Evolutionary conservation across 2,888 invertebrate genomes (phyloP).

Genomic region (Drosophila prostipennis): DNA sequence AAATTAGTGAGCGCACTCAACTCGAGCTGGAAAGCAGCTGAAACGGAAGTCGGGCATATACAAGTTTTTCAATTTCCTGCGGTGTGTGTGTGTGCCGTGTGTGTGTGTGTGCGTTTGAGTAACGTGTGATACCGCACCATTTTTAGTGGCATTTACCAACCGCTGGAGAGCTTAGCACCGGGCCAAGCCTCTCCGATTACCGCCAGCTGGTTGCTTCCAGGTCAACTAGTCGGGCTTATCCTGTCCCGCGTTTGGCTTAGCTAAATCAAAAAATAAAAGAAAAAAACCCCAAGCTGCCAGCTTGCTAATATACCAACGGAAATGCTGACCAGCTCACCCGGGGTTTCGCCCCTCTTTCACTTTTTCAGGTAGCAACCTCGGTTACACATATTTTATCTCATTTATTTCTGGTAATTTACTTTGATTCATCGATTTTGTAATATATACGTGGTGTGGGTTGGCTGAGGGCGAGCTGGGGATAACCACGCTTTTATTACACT

Average conservation of each 20-base stretch:
- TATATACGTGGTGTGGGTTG: slow-evolving; percentile 47
- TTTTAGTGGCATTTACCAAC: slow-evolving; percentile 48
- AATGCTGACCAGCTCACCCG: slow-evolving; percentile 15
- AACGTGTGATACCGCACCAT: slow-evolving; percentile 39
- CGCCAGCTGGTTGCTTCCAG: slow-evolving; percentile 17
- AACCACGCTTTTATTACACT: slow-evolving; percentile 38
- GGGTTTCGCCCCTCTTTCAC: background rate
- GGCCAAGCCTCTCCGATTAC: slow-evolving; percentile 27
- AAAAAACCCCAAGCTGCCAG: slow-evolving; percentile 8
- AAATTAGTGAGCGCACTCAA: slow-evolving; percentile 74
- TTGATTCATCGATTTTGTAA: slow-evolving; percentile 80
- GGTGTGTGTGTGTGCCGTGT: slow-evolving; percentile 14
- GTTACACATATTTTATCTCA: slow-evolving; percentile 74
- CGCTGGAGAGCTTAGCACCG: slow-evolving; percentile 26
- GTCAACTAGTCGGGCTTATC: slow-evolving; percentile 47
- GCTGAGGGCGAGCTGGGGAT: slow-evolving; percentile 10
- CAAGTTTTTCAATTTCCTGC: slow-evolving; percentile 77
- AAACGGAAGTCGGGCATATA: slow-evolving; percentile 68
- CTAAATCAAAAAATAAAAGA: slow-evolving; percentile 47
- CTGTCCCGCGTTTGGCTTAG: slow-evolving; percentile 33
- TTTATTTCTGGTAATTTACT: slow-evolving; percentile 79
- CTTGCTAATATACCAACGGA: slow-evolving; percentile 38
- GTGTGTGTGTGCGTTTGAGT: slow-evolving; percentile 12
- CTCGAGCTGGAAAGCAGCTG: slow-evolving; percentile 49
- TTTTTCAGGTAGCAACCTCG: slow-evolving; percentile 31